These are phyloP conservation scores for Drosophila falleni DNA, from an alignment of 2,888 invertebrate species.

Conservation along the genomic window DNA sequence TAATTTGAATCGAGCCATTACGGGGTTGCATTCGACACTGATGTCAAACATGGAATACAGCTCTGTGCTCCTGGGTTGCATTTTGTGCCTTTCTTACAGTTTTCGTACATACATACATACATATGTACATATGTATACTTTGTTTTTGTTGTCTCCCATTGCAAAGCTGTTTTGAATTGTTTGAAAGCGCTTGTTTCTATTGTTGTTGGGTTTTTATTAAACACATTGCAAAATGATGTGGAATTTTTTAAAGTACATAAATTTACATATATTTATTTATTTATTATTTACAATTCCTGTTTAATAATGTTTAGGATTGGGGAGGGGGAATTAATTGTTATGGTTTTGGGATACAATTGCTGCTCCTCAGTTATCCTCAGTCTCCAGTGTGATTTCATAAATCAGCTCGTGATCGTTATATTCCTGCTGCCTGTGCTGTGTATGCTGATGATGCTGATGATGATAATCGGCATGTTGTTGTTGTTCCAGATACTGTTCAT, in stretches of 20 bases:
- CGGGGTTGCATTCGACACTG: constrained; percentile 46
- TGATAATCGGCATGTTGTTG: constrained; percentile 5
- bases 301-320: neutral
- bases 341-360: neutral
- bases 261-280: neutral
- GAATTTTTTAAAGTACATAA: constrained; percentile 17
- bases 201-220: constrained; percentile 2
- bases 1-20: neutral
- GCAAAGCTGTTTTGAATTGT: constrained; percentile 49
- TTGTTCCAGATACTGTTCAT: constrained; percentile 5
- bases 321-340: neutral
- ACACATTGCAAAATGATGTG: constrained; percentile 1
- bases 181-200: constrained; percentile 1
- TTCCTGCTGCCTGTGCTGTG: constrained; percentile 35
- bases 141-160: constrained; percentile 9
- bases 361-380: constrained; percentile 66
- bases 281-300: constrained; percentile 10
- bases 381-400: constrained; percentile 72
- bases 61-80: constrained; percentile 68
- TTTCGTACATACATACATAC: neutral
- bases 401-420: constrained; percentile 62
- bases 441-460: constrained; percentile 33
- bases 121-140: neutral
- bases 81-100: constrained; percentile 32
- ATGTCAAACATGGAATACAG: constrained; percentile 50